phyloP scores from a whole-genome alignment of 2,888 invertebrate genomes.

The Lumbricus terrestris region DNA sequence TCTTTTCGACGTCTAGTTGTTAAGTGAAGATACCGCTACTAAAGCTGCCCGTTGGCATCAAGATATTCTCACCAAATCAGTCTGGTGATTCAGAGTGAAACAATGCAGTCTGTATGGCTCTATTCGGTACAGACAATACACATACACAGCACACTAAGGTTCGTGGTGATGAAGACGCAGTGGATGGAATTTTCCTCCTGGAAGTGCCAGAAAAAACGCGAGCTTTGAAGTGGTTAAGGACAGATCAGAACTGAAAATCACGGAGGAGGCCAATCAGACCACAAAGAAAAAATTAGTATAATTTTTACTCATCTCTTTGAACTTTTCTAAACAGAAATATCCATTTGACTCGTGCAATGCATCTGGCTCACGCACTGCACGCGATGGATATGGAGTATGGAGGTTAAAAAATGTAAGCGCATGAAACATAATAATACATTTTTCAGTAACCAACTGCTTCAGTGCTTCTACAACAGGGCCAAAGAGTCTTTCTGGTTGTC shows the following conservation, averaged over 20 bases:
- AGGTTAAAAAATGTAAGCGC: not conserved
- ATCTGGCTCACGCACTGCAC: not conserved
- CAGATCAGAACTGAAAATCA: not conserved
- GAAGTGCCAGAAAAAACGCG: not conserved
- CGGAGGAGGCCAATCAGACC: too few relatives aligned
- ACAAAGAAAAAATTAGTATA: not conserved
- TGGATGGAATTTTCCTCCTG: not conserved
- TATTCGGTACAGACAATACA: not conserved
- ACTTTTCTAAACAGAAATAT: not conserved
- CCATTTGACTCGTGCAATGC: not conserved
- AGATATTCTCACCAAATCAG: not conserved
- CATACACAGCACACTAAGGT: not conserved
- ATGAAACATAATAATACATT: not conserved
- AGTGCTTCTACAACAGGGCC: too few relatives aligned
- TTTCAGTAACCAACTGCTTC: too few relatives aligned
- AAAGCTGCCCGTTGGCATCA: not conserved
- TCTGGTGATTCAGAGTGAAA: not conserved
- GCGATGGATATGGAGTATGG: not conserved
- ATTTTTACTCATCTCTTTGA: not conserved
- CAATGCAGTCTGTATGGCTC: not conserved
- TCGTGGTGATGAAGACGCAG: not conserved
- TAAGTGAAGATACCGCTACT: not conserved
- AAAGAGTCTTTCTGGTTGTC: too few relatives aligned
- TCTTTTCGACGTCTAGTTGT: not conserved
- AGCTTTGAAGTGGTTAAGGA: not conserved